Conservation (phyloP, 2,888 invertebrate species). For the Apamea sordens region DNA sequence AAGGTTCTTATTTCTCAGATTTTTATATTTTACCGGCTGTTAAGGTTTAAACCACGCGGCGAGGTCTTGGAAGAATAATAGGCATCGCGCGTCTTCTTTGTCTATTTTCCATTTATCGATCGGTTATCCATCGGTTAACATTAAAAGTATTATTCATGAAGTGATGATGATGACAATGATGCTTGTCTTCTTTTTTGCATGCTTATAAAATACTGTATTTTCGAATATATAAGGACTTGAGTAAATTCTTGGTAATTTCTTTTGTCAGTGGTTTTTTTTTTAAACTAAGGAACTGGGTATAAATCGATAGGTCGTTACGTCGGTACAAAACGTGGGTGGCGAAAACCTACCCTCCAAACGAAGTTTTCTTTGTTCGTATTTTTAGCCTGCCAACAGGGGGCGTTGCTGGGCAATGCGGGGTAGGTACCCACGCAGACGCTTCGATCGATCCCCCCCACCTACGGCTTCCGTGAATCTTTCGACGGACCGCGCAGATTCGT, state of each 20-base stretch:
- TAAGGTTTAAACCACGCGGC: neutral
- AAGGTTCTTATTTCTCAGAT: neutral
- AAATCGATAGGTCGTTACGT: neutral
- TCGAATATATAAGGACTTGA: neutral
- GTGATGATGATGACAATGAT: neutral
- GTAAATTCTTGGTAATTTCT: neutral
- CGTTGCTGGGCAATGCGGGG: conserved; percentile 41
- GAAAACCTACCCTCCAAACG: conserved; percentile 20
- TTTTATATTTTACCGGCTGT: neutral
- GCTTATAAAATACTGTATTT: neutral
- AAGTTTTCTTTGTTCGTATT: conserved; percentile 39
- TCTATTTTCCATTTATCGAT: neutral
- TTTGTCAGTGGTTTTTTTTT: neutral
- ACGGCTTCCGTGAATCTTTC: conserved; percentile 31
- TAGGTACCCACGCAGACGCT: neutral
- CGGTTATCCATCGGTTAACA: neutral
- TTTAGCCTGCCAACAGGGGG: conserved; percentile 25
- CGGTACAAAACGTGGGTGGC: neutral
- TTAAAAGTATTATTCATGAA: neutral
- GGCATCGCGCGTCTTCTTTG: neutral
- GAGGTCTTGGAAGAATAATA: neutral
- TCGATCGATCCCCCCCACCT: conserved; percentile 12
- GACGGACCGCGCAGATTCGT: conserved; percentile 48
- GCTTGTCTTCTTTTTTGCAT: neutral
- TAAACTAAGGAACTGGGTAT: neutral